Evolutionary conservation across 2,888 invertebrate genomes (phyloP), one percentile per base, ranked within the genome.

Genomic region (Oligia fasciuncula): DNA sequence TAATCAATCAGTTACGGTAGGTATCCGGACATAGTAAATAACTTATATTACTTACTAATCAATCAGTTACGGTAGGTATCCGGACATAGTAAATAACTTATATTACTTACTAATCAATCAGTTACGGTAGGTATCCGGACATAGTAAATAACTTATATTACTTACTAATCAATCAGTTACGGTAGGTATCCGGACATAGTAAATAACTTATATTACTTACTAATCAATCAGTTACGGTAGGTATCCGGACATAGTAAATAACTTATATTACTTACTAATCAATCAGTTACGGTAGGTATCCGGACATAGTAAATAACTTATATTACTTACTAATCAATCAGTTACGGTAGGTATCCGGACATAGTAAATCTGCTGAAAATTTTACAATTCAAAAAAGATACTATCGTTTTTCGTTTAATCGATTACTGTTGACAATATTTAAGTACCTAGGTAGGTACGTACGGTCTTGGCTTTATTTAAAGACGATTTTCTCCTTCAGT

Each of bases 1-100:
- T 46, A 46, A 46, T 46, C 63, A 79, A 81, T 88, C 19, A 57
- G 79, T 40, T 75, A 35, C 76, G 70, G 74, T 70, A n/a, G 29
- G 29, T 29, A 29, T 29, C 29, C 29, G 70, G 68, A 19, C 62
- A 69, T 75, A 69, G 35, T 54, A 63, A 57, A 62, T 79, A n/a
- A n/a, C n/a, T n/a, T n/a, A n/a, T n/a, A n/a, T n/a, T n/a, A n/a
- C 46, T 46, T 46, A 46, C 46, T 46, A 46, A 46, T 46, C 63
- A 79, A 81, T 88, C 19, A 57, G 79, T 40, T 75, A 35, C 76
- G 70, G 74, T 70, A n/a, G 29, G 29, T 29, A 29, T 29, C 29
- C 29, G 70, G 68, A 19, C 62, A 69, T 75, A 69, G 35, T 54
- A 63, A 57, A 62, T 79, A n/a, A n/a, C n/a, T n/a, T n/a, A n/a